phyloP scores from a whole-genome alignment of 2,888 invertebrate species.

The Lasioglossum pauxillum region DNA sequence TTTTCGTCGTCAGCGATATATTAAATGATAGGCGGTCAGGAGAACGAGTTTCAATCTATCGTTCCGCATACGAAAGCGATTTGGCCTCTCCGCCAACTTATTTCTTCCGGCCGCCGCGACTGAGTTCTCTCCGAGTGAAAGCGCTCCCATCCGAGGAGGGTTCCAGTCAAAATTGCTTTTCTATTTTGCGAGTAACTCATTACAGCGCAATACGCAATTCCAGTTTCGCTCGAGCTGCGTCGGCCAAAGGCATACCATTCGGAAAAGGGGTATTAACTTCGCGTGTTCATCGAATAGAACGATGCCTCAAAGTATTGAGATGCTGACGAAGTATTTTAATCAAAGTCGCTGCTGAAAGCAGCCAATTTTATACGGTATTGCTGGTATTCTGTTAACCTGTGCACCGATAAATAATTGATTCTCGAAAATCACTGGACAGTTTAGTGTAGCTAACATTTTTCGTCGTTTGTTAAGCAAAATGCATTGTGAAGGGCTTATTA shows the following conservation, averaged over 20 bases:
- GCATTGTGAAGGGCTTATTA: neutral
- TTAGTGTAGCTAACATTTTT: neutral
- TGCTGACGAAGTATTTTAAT: conserved; percentile 41
- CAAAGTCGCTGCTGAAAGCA: conserved; percentile 8
- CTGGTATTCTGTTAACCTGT: neutral
- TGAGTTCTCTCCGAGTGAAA: conserved; percentile 25
- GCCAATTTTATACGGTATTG: conserved; percentile 14
- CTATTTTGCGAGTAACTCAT: conserved; percentile 52
- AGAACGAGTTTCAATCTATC: conserved; percentile 38
- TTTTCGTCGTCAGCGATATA: conserved; percentile 22
- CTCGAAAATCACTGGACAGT: neutral
- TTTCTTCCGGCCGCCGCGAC: conserved; percentile 40
- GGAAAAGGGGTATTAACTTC: conserved; percentile 25
- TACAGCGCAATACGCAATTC: conserved; percentile 42
- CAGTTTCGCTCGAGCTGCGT: conserved; percentile 28
- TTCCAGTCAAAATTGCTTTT: conserved; percentile 53
- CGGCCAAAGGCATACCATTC: conserved; percentile 34
- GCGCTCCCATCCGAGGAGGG: conserved; percentile 14
- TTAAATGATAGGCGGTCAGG: conserved; percentile 34
- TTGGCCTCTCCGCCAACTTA: conserved; percentile 49
- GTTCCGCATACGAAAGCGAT: conserved; percentile 58
- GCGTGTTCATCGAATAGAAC: conserved; percentile 23
- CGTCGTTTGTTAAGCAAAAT: neutral
- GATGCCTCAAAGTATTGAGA: conserved; percentile 34
- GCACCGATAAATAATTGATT: neutral